Evolutionary conservation across 2,888 invertebrate genomes (phyloP), one percentile per base, ranked within the genome.

Genomic region (Patella pellucida): DNA sequence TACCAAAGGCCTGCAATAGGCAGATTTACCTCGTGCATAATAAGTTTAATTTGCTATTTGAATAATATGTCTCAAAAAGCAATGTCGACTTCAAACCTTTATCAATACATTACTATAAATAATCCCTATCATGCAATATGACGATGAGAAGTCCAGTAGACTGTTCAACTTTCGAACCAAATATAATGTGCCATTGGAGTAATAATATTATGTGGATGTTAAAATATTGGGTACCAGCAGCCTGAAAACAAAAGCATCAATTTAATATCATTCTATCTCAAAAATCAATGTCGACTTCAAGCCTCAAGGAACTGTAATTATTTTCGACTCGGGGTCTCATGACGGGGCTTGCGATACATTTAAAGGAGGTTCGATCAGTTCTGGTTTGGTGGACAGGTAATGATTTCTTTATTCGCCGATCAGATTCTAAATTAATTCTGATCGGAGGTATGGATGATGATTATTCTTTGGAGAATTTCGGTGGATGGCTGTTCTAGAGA

Each of bases 351-450:
- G 62, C 62, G 62, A 62, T 62, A 62, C 62, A 62, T 62, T 62
- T 62, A 23, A 62, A 62, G 62, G 62, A 62, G 62, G 23, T 14
- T 62, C 62, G 62, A 62, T 62, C 62, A 62, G 62, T 62, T 62
- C 62, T 62, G 19, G 62, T 62, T 62, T 62, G 62, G 23, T 62
- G 62, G 23, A 23, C 62, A 62, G 62, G 19, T 62, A 5, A 62
- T 62, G 62, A 23, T 19, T 62, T 62, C 62, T 62, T 62, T 62
- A 62, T 62, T 19, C 19, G 23, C 62, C 62, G 62, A 62, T 23
- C 19, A 23, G 19, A 23, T 62, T 62, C 19, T 23, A 62, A 62
- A 62, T 62, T 23, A 62, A 62, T 62, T 62, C 62, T 62, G 62
- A 62, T 23, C 19, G 23, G 62, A 23, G 23, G 23, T 62, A 19